Base-by-base conservation (phyloP, 64 coral and sea anemone species). In the Montipora cactus region DNA sequence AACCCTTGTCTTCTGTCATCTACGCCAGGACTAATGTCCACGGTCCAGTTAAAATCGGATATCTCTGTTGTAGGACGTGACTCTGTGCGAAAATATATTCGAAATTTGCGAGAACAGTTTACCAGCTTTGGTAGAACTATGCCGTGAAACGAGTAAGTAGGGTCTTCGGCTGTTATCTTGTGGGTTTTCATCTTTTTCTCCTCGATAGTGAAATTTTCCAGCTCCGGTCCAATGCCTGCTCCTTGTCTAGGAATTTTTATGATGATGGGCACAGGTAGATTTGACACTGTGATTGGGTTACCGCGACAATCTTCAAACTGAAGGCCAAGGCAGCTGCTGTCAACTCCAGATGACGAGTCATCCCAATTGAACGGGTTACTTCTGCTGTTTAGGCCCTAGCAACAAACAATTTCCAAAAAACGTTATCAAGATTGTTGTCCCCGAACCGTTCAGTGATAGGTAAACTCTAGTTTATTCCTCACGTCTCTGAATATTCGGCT, bases 1-100 rank as follows among this genome's bases (percentile, higher is more conserved):
- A 76, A 82, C 16, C 79, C 81, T 3, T 90, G 44, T 9, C 13
- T 86, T 64, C 44, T 49, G 2, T 86, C 64, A 18, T 19, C 5
- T 12, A 50, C 8, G 18, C 66, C 59, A 28, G 71, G 80, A 67
- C 67, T 2, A 10, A 59, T 18, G 0, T 71, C 68, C 47, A 76
- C 9, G 22, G 87, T 95, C 96, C 96, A 97, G 8, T 83, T 91
- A 49, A 92, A 97, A 71, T 97, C 92, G 55, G 14, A 97, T 3
- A 13, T 9, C 25, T 87, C 88, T 8, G 61, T 22, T 20, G 92
- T 94, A 1, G 88, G 88, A 49, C 47, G 66, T 67, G 18, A 9
- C 77, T 94, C 10, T 59, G 81, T 45, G 7, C 84, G 84, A 22
- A 97, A 59, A 18, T 75, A 94, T 3, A 97, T 78, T n/a, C 50